Base-by-base conservation (phyloP, 2,797 vertebrate genomes). In the Naso thynnoides region DNA sequence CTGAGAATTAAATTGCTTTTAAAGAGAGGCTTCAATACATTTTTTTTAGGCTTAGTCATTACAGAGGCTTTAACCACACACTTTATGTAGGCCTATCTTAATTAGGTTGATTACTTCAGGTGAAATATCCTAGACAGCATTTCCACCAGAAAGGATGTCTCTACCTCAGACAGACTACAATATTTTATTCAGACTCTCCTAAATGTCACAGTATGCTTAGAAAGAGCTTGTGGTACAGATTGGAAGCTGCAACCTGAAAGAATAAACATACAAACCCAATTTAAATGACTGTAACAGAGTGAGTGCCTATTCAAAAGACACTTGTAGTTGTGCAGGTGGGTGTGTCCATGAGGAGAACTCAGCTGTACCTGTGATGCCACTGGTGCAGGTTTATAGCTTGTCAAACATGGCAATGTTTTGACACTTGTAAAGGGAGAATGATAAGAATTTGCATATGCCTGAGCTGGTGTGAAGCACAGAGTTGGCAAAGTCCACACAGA, bases 361-460 rank as follows among this genome's bases (percentile, higher is more conserved):
- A 45, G 19, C 52, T 49, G 33, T 64, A 19, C 36, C 42, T 39
- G 45, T 31, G 36, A 39, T 19, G 36, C 24, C 11, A 15, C 18
- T 58, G 54, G 16, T 21, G 26, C 23, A 23, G 1, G 26, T 18
- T 33, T 26, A 38, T 44, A 19, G 24, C 39, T 56, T 70, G 73
- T 62, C 31, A 73, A 59, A 74, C 16, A 58, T 50, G 49, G 18
- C 1, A 50, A 84, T 64, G 27, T 21, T 53, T 77, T 71, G 55
- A 19, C 42, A 19, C 41, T 55, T 56, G 41, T 38, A 55, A 62
- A 49, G n/a, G 8, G 45, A 55, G 33, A 8, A 45, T 69, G 84
- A 91, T 90, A 91, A 85, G 63, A 63, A 76, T 92, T 92, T 91
- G 86, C 84, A 90, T 90, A 47, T 26, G 50, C 5, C 53, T 58